Base-by-base conservation (phyloP, 2,888 invertebrate genomes). In the Polymixis flavicincta region DNA sequence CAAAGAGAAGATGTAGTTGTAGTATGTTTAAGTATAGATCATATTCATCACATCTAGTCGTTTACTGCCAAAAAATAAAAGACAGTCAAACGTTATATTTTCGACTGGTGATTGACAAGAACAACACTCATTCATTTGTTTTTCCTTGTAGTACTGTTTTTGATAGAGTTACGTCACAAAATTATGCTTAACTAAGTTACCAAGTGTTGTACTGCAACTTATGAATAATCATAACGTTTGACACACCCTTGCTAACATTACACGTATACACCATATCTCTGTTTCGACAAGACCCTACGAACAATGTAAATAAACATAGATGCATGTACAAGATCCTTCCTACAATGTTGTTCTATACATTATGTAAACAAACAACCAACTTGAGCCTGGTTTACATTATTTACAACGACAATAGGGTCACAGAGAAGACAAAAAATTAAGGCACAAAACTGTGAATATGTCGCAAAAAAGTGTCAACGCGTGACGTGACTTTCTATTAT, bases 401-500 rank as follows among this genome's bases (percentile, higher is more conserved):
- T 86, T 82, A 87, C 83, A 77, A 11, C 57, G 61, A 79, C 77
- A 82, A 82, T 75, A 79, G 61, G 78, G 83, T 82, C 75, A 64
- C 65, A 72, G 69, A 59, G 55, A 63, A 75, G 67, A 69, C 82
- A 88, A 88, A 88, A 87, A 86, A 82, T 80, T 78, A 78, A 84
- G 82, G 83, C 76, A 70, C 59, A 75, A 86, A 81, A 77, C 83
- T 86, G 85, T 50, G 84, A 85, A 78, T 80, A 71, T 76, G 78
- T 67, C 25, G 54, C 80, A 87, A 87, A 88, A 88, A 88, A 87
- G 80, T 82, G 81, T 81, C 78, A 81, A 76, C 71, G 65, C 87
- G 87, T 88, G 88, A 88, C 83, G 70, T 9, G 83, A 87, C 71
- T 83, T 85, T 82, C 85, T 83, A 86, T 88, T 86, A 84, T 80